Conservation (phyloP, 1,140 invertebrate species). For the Venturia canescens region DNA sequence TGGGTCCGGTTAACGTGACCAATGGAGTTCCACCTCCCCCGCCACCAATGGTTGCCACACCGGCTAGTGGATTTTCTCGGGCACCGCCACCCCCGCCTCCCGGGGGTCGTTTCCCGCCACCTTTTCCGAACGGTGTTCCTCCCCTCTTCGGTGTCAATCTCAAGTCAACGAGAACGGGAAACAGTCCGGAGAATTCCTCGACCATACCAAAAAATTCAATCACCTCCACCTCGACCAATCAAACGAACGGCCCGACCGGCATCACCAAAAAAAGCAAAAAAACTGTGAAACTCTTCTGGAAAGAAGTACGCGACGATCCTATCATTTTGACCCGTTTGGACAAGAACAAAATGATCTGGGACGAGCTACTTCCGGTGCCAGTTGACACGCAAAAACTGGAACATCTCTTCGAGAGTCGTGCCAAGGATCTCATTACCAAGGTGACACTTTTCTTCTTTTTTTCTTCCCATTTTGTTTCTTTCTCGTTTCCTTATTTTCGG, state of each 20-base stretch:
- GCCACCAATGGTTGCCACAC: slow-evolving; percentile 78
- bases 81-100: slow-evolving; percentile 71
- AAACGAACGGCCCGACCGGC: slow-evolving; percentile 55
- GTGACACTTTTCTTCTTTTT: slow-evolving; percentile 64
- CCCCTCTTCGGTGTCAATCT: slow-evolving; percentile 73
- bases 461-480: not conserved
- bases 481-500: not conserved
- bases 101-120: slow-evolving; percentile 71
- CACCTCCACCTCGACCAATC: slow-evolving; percentile 63
- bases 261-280: slow-evolving; percentile 93
- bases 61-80: slow-evolving; percentile 58
- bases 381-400: slow-evolving; percentile 97
- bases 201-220: slow-evolving; percentile 48
- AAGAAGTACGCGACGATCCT: slow-evolving; percentile 92
- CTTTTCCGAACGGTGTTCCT: slow-evolving; percentile 70
- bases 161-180: slow-evolving; percentile 62
- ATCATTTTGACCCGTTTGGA: slow-evolving; percentile 83
- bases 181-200: slow-evolving; percentile 49
- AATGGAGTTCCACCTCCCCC: slow-evolving; percentile 85
- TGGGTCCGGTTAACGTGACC: slow-evolving; percentile 79
- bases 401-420: slow-evolving; percentile 97
- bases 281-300: slow-evolving; percentile 99
- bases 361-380: slow-evolving; percentile 89
- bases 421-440: slow-evolving; percentile 97
- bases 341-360: slow-evolving; percentile 92